Conservation (phyloP, 1,140 invertebrate genomes). For the Bombus waltoni region DNA sequence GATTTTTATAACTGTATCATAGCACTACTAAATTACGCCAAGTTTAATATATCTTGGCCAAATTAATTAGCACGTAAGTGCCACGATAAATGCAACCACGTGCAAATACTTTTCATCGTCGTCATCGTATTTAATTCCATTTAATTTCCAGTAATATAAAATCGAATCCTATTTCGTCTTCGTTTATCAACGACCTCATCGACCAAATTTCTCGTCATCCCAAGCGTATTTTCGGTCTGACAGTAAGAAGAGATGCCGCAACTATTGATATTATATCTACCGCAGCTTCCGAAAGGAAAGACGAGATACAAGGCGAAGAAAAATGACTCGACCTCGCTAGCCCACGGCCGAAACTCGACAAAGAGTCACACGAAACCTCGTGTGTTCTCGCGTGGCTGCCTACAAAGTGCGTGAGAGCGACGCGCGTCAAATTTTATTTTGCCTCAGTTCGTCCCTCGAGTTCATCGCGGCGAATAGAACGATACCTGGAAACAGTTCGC, state of each 20-base stretch:
- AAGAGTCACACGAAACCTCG: slow-evolving; percentile 29
- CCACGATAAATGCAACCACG: too few species aligned
- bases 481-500: slow-evolving; percentile 10
- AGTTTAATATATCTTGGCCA: too few species aligned
- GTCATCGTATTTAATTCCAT: too few species aligned
- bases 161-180: too few species aligned
- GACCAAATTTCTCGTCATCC: neutral
- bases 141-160: too few species aligned
- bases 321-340: neutral
- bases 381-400: slow-evolving; percentile 1
- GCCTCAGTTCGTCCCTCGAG: neutral
- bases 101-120: too few species aligned
- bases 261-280: neutral
- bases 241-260: neutral
- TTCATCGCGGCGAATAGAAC: slow-evolving; percentile 1
- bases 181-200: neutral
- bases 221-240: neutral
- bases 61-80: too few species aligned
- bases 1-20: too few species aligned
- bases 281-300: neutral
- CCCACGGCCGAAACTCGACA: slow-evolving; percentile 20
- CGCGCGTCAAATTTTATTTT: slow-evolving; percentile 33
- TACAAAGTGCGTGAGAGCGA: neutral
- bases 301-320: neutral
- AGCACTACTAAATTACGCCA: too few species aligned